Base-by-base conservation (phyloP, 2,797 vertebrate genomes). In the Gymnoscopelus braueri region DNA sequence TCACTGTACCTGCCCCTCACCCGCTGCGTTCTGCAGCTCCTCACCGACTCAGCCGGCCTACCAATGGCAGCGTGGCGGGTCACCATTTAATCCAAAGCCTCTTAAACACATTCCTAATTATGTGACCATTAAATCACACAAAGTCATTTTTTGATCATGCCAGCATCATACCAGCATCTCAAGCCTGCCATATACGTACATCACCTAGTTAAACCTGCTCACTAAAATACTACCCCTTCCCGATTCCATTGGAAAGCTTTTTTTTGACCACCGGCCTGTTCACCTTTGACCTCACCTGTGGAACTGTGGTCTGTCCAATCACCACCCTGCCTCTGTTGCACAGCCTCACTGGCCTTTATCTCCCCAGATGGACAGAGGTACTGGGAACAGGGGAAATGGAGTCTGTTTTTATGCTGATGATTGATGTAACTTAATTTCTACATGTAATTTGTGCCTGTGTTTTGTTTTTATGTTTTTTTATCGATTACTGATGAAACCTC, bases 1-100 rank as follows among this genome's bases (percentile, higher is more conserved):
- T 76, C 75, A 85, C 89, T 91, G 89, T 87, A 77, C 71, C 69
- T 58, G 50, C 77, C 60, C 69, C 74, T 60, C 60, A 44, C 39
- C 39, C 9, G 39, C 7, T 8, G 39, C 9, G 39, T 44, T 35
- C 5, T 35, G 32, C 32, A 35, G 32, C 32, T 35, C 32, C 32
- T 35, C 32, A 6, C 32, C 32, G 39, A 44, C 39, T 44, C 39
- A 44, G 39, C 61, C 56, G 60, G 51, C 91, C 80, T 71, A 48
- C n/a, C 53, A 72, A 70, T 68, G 61, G 29, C 62, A 65, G 72
- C 73, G 56, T 13, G 71, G 72, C 79, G 82, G 66, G 60, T 44
- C 65, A 11, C 63, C 66, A 61, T 70, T 48, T 11, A 56, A 77
- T 63, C 75, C 68, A 67, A 81, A 84, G 76, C 78, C 48, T 56